phyloP scores from a whole-genome alignment of 2,113 vertebrate species.

The Desmodus rotundus region DNA sequence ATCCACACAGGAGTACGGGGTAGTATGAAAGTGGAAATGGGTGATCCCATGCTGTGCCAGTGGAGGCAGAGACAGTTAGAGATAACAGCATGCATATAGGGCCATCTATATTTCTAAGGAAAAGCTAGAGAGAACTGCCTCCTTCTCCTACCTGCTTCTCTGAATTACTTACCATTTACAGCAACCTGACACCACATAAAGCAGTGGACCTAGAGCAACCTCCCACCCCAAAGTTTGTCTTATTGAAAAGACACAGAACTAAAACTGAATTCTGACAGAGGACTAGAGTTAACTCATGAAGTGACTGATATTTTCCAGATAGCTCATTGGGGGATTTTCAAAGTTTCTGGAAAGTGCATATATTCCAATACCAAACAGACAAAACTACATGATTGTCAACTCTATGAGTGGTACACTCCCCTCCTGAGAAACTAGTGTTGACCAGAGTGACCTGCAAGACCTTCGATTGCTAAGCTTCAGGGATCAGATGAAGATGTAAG shows the following conservation, averaged over 20 bases:
- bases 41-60: neutral
- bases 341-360: neutral
- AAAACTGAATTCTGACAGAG: slow-evolving; percentile 3
- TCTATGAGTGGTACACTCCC: neutral
- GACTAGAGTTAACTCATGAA: neutral
- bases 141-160: neutral
- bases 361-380: neutral
- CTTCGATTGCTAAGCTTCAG: neutral
- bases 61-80: neutral
- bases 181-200: neutral
- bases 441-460: neutral
- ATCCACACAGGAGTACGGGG: neutral
- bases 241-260: neutral
- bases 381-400: neutral
- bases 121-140: neutral
- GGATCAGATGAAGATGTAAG: neutral
- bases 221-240: neutral
- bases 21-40: neutral
- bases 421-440: neutral
- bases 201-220: neutral
- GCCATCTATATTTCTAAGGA: neutral
- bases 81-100: neutral
- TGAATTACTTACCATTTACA: neutral
- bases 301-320: neutral
- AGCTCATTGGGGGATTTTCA: neutral